Evolutionary conservation across 2,113 vertebrate species (phyloP), one percentile per base, ranked within the genome.

Genomic region (Brachyistius frenatus): DNA sequence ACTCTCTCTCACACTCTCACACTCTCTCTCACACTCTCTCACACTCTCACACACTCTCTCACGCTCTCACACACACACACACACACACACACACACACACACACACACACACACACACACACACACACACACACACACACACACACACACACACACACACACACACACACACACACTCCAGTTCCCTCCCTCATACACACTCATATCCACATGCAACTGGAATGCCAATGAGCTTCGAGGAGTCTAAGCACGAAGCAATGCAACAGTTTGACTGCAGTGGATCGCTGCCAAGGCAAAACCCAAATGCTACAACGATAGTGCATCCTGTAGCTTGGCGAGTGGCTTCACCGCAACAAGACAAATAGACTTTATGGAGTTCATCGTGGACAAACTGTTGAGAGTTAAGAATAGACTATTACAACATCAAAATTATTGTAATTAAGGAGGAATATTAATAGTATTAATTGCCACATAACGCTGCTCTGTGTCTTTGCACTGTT

Each of bases 261-360:
- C 92, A 91, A 93, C 90, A 92, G 90, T 91, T 92, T 84, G 90
- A 92, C 92, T 90, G 92, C 91, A 92, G 90, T 87, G 89, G 83
- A 87, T 81, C 7, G 16, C 77, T 83, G 85, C 80, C 84, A 82
- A 75, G 70, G 83, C 60, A 81, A 89, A 84, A 54, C 63, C 53
- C 50, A 78, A 81, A 64, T n/a, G 55, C 78, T 68, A 61, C 76
- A 76, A 67, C 63, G 54, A 60, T 65, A 65, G 58, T 54, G 44
- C 15, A 9, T 65, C 32, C 46, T 50, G 56, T 79, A 52, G 63
- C 58, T 56, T 61, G 60, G 32, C 63, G 37, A 46, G 15, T 8
- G 53, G 52, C 23, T 23, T 23, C 23, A 23, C 23, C 23, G 23
- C 23, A 23, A 23, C 52, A 49, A 44, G 23, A 77, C 16, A 2